phyloP scores from a whole-genome alignment of 2,888 invertebrate species.

The Embidobia sp. region DNA sequence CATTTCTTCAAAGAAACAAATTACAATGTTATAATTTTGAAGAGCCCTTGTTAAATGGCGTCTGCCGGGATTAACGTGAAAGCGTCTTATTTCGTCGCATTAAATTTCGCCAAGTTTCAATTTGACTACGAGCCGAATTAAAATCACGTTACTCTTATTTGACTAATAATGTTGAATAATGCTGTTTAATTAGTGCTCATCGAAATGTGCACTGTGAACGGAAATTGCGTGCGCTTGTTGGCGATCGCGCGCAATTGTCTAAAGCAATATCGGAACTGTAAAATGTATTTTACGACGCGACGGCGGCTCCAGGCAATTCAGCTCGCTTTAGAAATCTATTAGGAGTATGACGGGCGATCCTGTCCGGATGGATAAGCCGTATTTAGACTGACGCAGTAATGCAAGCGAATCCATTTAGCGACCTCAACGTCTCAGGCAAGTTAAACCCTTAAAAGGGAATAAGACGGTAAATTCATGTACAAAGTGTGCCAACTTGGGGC shows the following conservation, averaged over 20 bases:
- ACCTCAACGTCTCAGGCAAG: constrained; percentile 70
- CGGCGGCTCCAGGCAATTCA: constrained; percentile 11
- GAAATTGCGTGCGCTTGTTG: constrained; percentile 11
- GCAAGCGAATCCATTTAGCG: constrained; percentile 77
- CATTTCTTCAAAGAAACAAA: constrained; percentile 2
- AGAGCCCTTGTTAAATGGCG: constrained; percentile 15
- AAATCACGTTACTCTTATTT: constrained; percentile 31
- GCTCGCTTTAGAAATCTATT: constrained; percentile 39
- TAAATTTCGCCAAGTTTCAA: constrained; percentile 23
- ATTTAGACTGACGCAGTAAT: constrained; percentile 77
- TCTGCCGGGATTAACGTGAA: constrained; percentile 14
- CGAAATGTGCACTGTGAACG: constrained; percentile 8
- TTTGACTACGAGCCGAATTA: constrained; percentile 15
- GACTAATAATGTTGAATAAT: constrained; percentile 31
- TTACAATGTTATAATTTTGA: constrained; percentile 12
- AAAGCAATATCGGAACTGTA: too few relatives aligned
- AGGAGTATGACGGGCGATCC: constrained; percentile 68
- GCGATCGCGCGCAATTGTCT: too few relatives aligned
- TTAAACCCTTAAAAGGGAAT: constrained; percentile 37
- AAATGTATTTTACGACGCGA: too few relatives aligned
- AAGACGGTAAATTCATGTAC: constrained; percentile 28
- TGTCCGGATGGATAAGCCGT: constrained; percentile 70
- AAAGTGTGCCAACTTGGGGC: constrained; percentile 12
- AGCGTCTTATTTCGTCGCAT: constrained; percentile 21
- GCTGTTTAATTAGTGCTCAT: constrained; percentile 33